A percentile compares a stretch with the other conserved stretches of the same genome.
Evolutionary conservation across 2,888 invertebrate genomes (phyloP).

Genomic region (Xanthorhoe designata): DNA sequence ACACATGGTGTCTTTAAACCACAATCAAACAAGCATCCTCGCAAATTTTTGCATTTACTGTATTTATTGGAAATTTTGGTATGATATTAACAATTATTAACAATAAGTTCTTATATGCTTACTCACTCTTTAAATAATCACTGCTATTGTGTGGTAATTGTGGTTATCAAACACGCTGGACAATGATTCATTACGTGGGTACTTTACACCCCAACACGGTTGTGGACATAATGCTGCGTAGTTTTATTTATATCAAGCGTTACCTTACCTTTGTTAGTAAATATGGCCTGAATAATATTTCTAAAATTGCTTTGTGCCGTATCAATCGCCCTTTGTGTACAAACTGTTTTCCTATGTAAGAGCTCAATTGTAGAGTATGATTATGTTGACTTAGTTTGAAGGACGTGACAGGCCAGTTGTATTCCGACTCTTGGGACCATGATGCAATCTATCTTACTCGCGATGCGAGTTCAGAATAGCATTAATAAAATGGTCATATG

Average conservation of each 20-base stretch:
- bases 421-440: slow-evolving; percentile 20
- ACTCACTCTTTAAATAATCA: slow-evolving; percentile 23
- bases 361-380: slow-evolving; percentile 25
- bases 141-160: slow-evolving; percentile 54
- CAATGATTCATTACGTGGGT: slow-evolving; percentile 48
- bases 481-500: slow-evolving; percentile 36
- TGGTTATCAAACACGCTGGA: slow-evolving; percentile 45
- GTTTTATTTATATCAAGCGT: slow-evolving; percentile 39
- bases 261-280: slow-evolving; percentile 35
- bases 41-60: neutral
- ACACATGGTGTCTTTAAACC: too few species aligned
- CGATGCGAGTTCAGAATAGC: slow-evolving; percentile 18
- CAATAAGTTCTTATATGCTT: neutral
- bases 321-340: slow-evolving; percentile 22
- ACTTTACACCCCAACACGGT: slow-evolving; percentile 32
- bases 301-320: slow-evolving; percentile 13
- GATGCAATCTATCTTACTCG: slow-evolving; percentile 33
- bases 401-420: slow-evolving; percentile 23
- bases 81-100: neutral
- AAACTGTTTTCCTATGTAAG: slow-evolving; percentile 15
- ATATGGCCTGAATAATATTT: slow-evolving; percentile 29
- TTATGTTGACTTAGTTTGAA: slow-evolving; percentile 29
- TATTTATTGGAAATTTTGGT: neutral
- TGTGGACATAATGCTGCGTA: slow-evolving; percentile 49
- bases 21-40: neutral